A percentile compares a stretch with the other conserved stretches of the same genome.
Conservation (phyloP, 2,888 invertebrate species). For the Tetanocera ferruginea region DNA sequence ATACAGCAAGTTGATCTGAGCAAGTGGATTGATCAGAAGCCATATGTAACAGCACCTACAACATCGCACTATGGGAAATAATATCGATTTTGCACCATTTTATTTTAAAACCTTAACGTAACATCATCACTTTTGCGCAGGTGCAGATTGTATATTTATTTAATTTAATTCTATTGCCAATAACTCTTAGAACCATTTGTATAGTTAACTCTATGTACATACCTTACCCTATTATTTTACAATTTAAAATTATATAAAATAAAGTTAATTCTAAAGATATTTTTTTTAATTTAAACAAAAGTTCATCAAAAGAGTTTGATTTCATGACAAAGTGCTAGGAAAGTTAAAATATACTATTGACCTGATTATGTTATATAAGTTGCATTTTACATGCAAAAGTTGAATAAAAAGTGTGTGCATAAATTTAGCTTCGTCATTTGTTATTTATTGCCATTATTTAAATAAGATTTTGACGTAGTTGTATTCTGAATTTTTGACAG, state of each 20-base stretch:
- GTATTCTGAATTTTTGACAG: too few relatives aligned
- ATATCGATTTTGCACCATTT: background rate
- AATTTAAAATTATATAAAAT: slow-evolving; percentile 8
- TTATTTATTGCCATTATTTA: too few relatives aligned
- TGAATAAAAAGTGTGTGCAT: too few relatives aligned
- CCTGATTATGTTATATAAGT: too few relatives aligned
- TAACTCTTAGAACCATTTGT: slow-evolving; percentile 8
- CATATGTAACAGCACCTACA: slow-evolving; percentile 47
- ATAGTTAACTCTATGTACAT: slow-evolving; percentile 6
- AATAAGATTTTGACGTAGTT: too few relatives aligned
- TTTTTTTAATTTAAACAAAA: background rate
- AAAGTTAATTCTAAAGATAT: background rate
- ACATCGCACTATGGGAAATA: slow-evolving; percentile 44
- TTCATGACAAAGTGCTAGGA: too few relatives aligned
- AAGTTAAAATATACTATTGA: too few relatives aligned
- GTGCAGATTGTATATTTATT: background rate
- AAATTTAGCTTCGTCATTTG: too few relatives aligned
- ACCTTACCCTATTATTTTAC: background rate
- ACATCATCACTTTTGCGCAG: background rate
- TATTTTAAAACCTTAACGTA: background rate
- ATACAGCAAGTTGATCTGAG: slow-evolving; percentile 75
- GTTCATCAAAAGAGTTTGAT: too few relatives aligned
- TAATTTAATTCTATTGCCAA: slow-evolving; percentile 1
- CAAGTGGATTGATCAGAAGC: slow-evolving; percentile 71
- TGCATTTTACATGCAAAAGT: too few relatives aligned